Evolutionary conservation across 2,113 vertebrate species (phyloP), one percentile per base, ranked within the genome.

Genomic region (Embiotoca jacksoni): DNA sequence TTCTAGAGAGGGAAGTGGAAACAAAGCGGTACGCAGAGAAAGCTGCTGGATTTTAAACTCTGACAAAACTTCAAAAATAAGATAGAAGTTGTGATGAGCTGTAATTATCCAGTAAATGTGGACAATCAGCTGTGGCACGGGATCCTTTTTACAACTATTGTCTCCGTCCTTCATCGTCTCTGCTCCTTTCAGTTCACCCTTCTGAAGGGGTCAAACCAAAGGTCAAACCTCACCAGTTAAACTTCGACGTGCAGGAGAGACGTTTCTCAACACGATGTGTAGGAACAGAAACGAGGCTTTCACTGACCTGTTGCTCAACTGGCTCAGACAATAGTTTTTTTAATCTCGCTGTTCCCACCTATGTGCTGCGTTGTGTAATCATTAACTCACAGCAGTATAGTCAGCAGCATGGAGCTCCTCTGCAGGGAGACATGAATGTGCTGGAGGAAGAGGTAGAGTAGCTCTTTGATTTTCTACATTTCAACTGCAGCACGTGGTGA

Each of bases 161-260:
- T 37, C 37, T 37, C 39, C 2, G 1, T 13, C 36, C 4, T 36
- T 33, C 41, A 47, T 61, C 15, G 13, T 3, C 36, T 58, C 47
- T 1, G 0, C 32, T 39, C 16, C 30, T 73, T 56, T 31, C 4
- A 36, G 32, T 41, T 44, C 5, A 58, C 14, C 6, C 4, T 23
- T 23, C 23, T 0, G 14, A 3, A 56, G 32, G 15, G 67, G 58
- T 53, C 41, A 56, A 54, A 23, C 23, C 23, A 23, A 61, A 62
- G 68, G 7, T 81, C 65, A 82, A 64, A 58, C 55, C 14, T 41
- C 35, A 72, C 8, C 4, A 32, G 81, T 82, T 72, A 86, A 82
- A 82, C 69, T 65, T 77, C 77, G 52, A 85, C 36, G 37, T 50
- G 62, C 72, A 41, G 65, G 68, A 65, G 68, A 65, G 60, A 8